These are phyloP conservation scores for Coenonympha arcania DNA, from an alignment of 2,888 invertebrate species.

Conservation along the genomic window DNA sequence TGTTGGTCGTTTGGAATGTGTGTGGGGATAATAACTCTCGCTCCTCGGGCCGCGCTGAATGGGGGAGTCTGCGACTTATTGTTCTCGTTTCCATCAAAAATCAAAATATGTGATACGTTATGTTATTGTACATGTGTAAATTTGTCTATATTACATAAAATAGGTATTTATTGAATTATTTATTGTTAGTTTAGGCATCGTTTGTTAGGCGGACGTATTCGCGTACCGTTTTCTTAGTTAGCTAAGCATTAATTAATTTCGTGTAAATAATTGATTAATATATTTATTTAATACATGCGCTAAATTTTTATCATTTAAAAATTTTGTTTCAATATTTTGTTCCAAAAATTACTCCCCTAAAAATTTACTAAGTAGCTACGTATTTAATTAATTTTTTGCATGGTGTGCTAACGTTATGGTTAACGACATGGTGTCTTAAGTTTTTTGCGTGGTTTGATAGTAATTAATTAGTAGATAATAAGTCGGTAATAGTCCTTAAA, in stretches of 20 bases:
- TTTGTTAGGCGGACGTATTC: constrained; percentile 30
- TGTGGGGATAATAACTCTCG: constrained; percentile 63
- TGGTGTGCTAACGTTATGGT: too few relatives aligned
- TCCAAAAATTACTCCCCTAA: constrained; percentile 28
- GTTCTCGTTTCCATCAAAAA: constrained; percentile 38
- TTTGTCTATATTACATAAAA: constrained; percentile 45
- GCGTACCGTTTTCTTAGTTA: constrained; percentile 29
- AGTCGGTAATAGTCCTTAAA: too few relatives aligned
- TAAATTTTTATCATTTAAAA: constrained; percentile 42
- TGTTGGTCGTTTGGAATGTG: constrained; percentile 35
- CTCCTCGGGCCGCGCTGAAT: constrained; percentile 41
- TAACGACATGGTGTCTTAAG: too few relatives aligned
- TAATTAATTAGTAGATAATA: too few relatives aligned
- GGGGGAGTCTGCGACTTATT: constrained; percentile 68
- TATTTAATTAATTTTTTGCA: too few relatives aligned
- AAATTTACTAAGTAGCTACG: neutral
- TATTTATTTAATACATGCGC: constrained; percentile 57
- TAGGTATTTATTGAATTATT: constrained; percentile 23
- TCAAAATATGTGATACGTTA: constrained; percentile 31
- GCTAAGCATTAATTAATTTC: constrained; percentile 38
- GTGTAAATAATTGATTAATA: constrained; percentile 49
- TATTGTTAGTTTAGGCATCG: constrained; percentile 14
- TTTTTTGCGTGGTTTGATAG: too few relatives aligned
- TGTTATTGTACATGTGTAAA: constrained; percentile 23
- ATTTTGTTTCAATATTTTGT: constrained; percentile 46